Evolutionary conservation across 1,140 invertebrate species (phyloP), one percentile per base, ranked within the genome.

Genomic region (Trichomalopsis sarcophagae): DNA sequence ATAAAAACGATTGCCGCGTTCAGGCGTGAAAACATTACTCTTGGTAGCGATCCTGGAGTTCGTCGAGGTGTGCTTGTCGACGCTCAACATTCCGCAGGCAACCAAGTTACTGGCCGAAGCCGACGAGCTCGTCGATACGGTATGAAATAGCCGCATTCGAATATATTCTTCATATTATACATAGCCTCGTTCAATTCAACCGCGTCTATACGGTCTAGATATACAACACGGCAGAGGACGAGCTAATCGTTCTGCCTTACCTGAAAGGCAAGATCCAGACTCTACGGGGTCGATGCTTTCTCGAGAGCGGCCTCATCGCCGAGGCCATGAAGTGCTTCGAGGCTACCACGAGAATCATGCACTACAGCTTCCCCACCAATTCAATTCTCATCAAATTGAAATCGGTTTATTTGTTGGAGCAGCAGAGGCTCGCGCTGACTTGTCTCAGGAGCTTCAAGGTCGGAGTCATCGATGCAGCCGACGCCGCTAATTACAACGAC

Each of bases 31-130:
- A 50, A 89, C 92, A 36, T 89, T 92, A 84, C 88, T 90, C 0
- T 84, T 93, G 11, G 90, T 88, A 11, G 94, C 94, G 11, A 94
- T 95, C 87, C 87, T 95, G 23, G 94, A 95, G 84, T 95, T 94
- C 23, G 92, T 93, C 0, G 94, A 94, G 50, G 82, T 95, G 0
- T 93, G 93, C 55, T 91, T 95, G 55, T 90, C 92, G 4, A 91
- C 89, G 9, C 91, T 87, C 55, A 94, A 95, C 74, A 87, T 94
- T 36, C 90, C 94, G 2, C 91, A 94, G 87, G 94, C 94, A 10
- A 91, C 93, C 86, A 93, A 93, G 86, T 91, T 95, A 13, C 90
- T 95, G 50, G 86, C 87, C 17, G 91, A 94, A 62, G 94, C 94
- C 14, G 88, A 92, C 84, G 36, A 75, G 50, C 81, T 92, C 33